Conservation (phyloP, 64 coral and sea anemone species). For the Montipora foliosa region DNA sequence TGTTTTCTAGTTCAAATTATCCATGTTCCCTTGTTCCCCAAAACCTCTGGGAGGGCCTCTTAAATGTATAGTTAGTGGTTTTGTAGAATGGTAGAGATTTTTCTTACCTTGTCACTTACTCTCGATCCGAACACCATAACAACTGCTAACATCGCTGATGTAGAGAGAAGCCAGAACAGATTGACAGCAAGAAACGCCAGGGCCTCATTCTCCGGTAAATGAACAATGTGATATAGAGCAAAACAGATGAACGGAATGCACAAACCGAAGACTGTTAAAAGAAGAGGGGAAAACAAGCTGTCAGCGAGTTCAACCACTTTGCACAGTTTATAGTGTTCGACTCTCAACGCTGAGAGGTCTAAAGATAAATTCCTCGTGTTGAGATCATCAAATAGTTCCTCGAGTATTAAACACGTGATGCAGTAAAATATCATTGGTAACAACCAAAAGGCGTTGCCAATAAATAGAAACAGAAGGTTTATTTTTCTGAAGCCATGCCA, state of each 20-base stretch:
- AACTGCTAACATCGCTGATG: background rate
- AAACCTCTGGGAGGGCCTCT: no score
- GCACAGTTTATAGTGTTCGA: background rate
- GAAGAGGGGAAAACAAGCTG: background rate
- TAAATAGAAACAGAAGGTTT: background rate
- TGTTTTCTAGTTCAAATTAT: no score
- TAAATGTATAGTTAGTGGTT: no score
- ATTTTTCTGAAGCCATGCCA: conserved; percentile 24
- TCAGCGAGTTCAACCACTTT: background rate
- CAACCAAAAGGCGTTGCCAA: conserved; percentile 14
- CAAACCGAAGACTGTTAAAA: background rate
- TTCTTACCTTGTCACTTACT: conserved; percentile 15
- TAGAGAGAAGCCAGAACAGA: background rate
- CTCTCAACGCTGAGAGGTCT: background rate
- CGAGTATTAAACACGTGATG: conserved; percentile 1
- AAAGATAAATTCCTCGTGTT: background rate
- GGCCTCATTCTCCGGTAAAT: background rate
- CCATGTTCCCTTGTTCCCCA: no score
- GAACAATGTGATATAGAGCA: background rate
- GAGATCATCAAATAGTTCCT: background rate
- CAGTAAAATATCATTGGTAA: conserved; percentile 19
- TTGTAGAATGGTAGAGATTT: no score
- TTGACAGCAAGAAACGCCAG: background rate
- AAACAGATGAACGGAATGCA: conserved; percentile 6
- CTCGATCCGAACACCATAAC: background rate